Conservation (phyloP, 2,797 vertebrate species). For the Liparis tanakae region DNA sequence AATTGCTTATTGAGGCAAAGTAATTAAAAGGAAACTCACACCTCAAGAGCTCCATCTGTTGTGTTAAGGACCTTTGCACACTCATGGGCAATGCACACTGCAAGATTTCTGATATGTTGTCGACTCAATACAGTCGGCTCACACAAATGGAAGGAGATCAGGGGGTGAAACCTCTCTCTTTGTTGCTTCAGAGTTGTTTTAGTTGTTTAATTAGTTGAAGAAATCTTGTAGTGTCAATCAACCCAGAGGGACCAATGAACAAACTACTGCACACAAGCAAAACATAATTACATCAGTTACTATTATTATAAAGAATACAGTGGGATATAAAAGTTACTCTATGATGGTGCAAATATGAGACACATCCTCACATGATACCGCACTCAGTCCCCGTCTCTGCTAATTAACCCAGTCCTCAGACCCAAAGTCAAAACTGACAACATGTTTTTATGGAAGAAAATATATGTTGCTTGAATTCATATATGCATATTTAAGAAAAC, state of each 20-base stretch:
- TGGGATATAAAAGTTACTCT: not conserved
- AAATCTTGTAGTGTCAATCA: slow-evolving; percentile 37
- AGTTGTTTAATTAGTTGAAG: slow-evolving; percentile 43
- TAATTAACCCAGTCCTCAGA: not conserved
- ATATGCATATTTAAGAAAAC: not conserved
- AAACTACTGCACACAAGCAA: slow-evolving; percentile 7
- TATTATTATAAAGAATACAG: not conserved
- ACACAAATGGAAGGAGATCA: slow-evolving; percentile 12
- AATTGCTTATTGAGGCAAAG: slow-evolving; percentile 71
- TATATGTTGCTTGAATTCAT: no score
- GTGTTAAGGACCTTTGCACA: slow-evolving; percentile 43
- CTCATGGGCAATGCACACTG: slow-evolving; percentile 16
- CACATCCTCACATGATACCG: not conserved
- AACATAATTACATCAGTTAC: not conserved
- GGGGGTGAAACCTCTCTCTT: not conserved
- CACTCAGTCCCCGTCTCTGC: not conserved
- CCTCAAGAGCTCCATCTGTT: slow-evolving; percentile 55
- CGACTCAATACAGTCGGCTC: slow-evolving; percentile 35
- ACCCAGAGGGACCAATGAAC: slow-evolving; percentile 26
- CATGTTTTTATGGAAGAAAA: not conserved
- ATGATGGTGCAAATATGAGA: not conserved
- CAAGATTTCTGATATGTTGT: slow-evolving; percentile 40
- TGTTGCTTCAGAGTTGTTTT: slow-evolving; percentile 29
- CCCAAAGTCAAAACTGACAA: not conserved
- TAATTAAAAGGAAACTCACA: slow-evolving; percentile 71